A percentile compares a stretch with the other conserved stretches of the same genome.
phyloP scores from a whole-genome alignment of 35 echinoderm and acorn worm genomes.

The Apostichopus parvimensis region DNA sequence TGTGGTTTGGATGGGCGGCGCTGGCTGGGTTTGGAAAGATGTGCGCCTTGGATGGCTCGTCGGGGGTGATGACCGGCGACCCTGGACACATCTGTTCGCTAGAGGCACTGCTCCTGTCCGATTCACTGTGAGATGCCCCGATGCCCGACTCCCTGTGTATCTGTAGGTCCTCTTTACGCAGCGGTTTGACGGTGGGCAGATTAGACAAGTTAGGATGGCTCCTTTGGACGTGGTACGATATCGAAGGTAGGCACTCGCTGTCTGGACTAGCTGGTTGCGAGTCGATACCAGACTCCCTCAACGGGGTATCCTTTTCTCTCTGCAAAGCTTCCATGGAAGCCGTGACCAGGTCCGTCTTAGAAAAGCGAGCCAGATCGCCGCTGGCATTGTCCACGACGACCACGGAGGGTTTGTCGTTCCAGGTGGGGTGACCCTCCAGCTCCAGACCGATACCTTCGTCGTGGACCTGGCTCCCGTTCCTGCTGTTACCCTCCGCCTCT shows the following conservation, averaged over 20 bases:
- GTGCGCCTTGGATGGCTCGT: slow-evolving; percentile 48
- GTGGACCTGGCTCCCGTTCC: slow-evolving; percentile 7
- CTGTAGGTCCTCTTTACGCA: slow-evolving; percentile 10
- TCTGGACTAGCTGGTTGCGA: slow-evolving; percentile 35
- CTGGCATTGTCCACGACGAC: slow-evolving; percentile 48
- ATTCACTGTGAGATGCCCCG: slow-evolving; percentile 50
- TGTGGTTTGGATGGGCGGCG: slow-evolving; percentile 22
- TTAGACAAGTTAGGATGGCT: slow-evolving; percentile 21
- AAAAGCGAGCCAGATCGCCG: slow-evolving; percentile 22
- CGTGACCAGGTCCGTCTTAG: slow-evolving; percentile 29
- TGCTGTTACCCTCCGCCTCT: slow-evolving; percentile 22
- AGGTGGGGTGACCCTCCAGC: slow-evolving; percentile 54
- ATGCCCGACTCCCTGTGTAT: slow-evolving; percentile 62
- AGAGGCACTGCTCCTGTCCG: slow-evolving; percentile 43
- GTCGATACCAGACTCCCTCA: slow-evolving; percentile 39
- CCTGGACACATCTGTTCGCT: slow-evolving; percentile 61
- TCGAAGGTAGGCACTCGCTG: background rate
- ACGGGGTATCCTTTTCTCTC: slow-evolving; percentile 7
- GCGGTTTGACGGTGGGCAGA: background rate
- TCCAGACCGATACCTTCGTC: slow-evolving; percentile 70
- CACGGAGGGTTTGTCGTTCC: slow-evolving; percentile 51
- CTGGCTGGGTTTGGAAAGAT: slow-evolving; percentile 48
- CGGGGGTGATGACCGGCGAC: slow-evolving; percentile 46
- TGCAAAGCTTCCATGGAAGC: slow-evolving; percentile 27
- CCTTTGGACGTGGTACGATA: slow-evolving; percentile 35